phyloP scores from a whole-genome alignment of 2,797 vertebrate species.

The Coregonus suidteri region DNA sequence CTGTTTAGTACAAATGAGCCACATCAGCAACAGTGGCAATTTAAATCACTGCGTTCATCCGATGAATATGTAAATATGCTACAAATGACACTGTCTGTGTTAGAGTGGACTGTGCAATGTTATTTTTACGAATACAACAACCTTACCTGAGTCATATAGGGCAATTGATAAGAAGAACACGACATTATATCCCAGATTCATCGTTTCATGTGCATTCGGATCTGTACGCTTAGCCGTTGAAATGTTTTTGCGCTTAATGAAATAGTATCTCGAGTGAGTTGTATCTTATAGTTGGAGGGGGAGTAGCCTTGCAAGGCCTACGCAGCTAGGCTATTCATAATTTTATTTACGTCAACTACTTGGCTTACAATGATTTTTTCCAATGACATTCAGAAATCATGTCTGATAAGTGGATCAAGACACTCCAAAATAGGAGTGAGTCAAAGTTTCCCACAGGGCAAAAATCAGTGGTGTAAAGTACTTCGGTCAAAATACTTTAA shows the following conservation, averaged over 20 bases:
- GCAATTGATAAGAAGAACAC: conserved; percentile 27
- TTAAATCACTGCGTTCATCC: background rate
- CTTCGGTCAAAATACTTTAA: no score
- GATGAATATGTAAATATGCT: background rate
- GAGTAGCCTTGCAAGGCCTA: no score
- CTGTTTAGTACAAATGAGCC: conserved; percentile 20
- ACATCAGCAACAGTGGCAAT: background rate
- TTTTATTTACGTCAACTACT: no score
- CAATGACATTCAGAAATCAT: no score
- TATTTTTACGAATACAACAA: background rate
- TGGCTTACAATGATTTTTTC: no score
- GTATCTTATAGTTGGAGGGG: background rate
- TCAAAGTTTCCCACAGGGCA: no score
- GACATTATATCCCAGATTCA: background rate
- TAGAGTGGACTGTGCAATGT: background rate
- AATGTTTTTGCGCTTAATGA: background rate
- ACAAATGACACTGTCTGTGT: background rate
- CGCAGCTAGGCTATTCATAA: no score
- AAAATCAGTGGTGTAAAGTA: no score
- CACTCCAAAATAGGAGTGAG: no score
- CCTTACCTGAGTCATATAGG: conserved; percentile 51
- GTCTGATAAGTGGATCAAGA: no score
- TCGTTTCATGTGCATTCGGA: background rate
- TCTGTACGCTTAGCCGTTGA: background rate
- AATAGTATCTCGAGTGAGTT: background rate